Evolutionary conservation across 2,888 invertebrate species (phyloP).

Genomic region (Mesorhabditis belari): DNA sequence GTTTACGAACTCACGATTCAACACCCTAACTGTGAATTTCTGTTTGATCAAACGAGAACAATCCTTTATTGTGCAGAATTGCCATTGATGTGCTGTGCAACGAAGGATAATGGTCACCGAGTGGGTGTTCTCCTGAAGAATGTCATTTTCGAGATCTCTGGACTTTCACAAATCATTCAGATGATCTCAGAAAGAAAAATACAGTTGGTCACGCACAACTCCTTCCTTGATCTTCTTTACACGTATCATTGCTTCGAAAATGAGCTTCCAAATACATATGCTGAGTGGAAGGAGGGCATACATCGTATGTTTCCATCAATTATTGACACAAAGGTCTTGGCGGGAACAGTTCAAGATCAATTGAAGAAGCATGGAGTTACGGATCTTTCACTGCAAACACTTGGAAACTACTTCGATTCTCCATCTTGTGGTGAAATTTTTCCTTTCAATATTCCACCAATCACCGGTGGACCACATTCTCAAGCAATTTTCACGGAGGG

Average conservation of each 20-base stretch:
- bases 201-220: slow-evolving; percentile 16
- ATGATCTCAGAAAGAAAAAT: slow-evolving; percentile 1
- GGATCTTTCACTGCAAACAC: slow-evolving; percentile 14
- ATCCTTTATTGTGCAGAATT: neutral
- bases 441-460: slow-evolving; percentile 10
- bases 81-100: neutral
- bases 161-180: slow-evolving; percentile 1
- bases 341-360: slow-evolving; percentile 9
- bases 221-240: slow-evolving; percentile 16
- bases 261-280: slow-evolving; percentile 17
- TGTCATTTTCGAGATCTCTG: slow-evolving; percentile 9
- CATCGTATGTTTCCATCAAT: slow-evolving; percentile 6
- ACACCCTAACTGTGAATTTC: slow-evolving; percentile 11
- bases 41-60: slow-evolving; percentile 2
- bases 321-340: slow-evolving; percentile 16
- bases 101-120: no score
- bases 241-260: slow-evolving; percentile 13
- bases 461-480: slow-evolving; percentile 3
- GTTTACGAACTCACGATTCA: slow-evolving; percentile 11
- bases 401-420: slow-evolving; percentile 15
- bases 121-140: neutral
- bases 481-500: slow-evolving; percentile 1
- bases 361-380: slow-evolving; percentile 12
- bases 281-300: slow-evolving; percentile 10
- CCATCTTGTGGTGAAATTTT: slow-evolving; percentile 15